A percentile compares a stretch with the other conserved stretches of the same genome.
phyloP scores from a whole-genome alignment of 2,113 vertebrate genomes.

The Toxostoma redivivum region DNA sequence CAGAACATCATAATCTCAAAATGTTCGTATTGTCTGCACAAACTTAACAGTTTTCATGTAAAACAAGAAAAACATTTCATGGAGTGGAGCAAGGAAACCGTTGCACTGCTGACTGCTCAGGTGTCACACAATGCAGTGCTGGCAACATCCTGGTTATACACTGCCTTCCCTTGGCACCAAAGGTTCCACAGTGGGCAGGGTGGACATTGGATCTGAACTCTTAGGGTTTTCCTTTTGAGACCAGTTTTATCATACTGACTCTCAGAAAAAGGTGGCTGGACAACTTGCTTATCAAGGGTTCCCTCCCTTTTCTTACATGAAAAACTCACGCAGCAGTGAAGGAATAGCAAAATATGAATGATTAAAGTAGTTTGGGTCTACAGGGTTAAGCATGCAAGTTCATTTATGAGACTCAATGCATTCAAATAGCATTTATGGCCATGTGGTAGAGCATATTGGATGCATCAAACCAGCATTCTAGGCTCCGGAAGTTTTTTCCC shows the following conservation, averaged over 20 bases:
- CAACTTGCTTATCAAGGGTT: neutral
- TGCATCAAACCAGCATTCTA: neutral
- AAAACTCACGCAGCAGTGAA: fast-evolving
- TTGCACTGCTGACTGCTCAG: neutral
- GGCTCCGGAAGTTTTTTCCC: neutral
- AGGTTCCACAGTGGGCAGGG: neutral
- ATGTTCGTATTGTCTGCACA: neutral
- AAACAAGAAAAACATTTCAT: neutral
- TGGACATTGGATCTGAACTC: neutral
- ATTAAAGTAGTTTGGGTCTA: neutral
- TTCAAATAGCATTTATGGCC: neutral
- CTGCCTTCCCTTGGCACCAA: neutral
- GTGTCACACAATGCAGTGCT: fast-evolving
- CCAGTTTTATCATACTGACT: neutral
- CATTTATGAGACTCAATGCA: neutral
- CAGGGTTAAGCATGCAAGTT: neutral
- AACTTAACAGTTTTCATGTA: neutral
- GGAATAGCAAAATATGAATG: neutral
- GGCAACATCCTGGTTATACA: neutral
- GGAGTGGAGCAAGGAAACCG: neutral
- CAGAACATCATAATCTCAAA: neutral
- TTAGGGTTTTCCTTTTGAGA: neutral
- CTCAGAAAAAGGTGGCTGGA: neutral
- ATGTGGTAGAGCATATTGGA: conserved; percentile 10
- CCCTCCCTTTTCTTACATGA: neutral